Conservation (phyloP, 2,113 vertebrate genomes). For the Leucosticte australis region DNA sequence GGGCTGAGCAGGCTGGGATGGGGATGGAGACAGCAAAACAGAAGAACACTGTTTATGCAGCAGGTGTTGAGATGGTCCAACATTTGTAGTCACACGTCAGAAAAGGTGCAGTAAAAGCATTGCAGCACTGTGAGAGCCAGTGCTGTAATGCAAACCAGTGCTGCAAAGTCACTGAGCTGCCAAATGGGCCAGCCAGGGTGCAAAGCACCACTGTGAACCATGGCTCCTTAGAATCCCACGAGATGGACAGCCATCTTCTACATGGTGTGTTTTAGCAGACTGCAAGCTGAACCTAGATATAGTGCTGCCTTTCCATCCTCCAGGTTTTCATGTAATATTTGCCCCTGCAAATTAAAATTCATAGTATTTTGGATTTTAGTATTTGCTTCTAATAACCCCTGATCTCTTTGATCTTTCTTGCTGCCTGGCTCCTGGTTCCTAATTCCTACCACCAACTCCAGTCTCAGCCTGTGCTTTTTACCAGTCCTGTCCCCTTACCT, state of each 20-base stretch:
- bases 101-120: background rate
- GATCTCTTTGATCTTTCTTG: background rate
- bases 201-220: background rate
- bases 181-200: background rate
- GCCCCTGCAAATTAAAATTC: conserved; percentile 18
- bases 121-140: background rate
- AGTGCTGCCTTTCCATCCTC: background rate
- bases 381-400: background rate
- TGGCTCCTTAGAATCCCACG: background rate
- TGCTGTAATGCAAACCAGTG: background rate
- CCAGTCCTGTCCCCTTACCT: background rate
- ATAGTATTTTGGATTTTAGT: background rate
- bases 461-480: background rate
- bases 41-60: background rate
- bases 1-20: background rate
- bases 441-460: background rate
- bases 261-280: background rate
- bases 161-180: background rate
- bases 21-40: background rate
- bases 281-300: background rate
- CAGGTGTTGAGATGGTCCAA: background rate
- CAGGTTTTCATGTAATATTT: background rate
- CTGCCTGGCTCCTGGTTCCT: background rate
- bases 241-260: background rate
- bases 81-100: background rate